Conservation (phyloP, 2,797 vertebrate genomes). For the Benthosema pterotum region DNA sequence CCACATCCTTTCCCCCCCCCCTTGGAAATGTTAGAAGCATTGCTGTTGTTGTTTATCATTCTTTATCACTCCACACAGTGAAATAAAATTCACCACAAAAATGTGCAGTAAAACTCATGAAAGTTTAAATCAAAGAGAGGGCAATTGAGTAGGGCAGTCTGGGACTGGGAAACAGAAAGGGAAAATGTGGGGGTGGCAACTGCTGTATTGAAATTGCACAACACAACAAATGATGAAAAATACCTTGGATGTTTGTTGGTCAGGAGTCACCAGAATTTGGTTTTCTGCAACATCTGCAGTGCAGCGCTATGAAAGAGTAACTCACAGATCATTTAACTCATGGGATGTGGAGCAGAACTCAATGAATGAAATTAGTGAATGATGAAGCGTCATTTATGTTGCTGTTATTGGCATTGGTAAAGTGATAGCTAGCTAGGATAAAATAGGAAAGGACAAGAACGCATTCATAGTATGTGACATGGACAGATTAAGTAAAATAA, state of each 20-base stretch:
- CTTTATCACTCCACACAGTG: not conserved
- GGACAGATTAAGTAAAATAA: not conserved
- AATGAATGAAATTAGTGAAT: not conserved
- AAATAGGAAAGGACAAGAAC: not conserved
- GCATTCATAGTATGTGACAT: not conserved
- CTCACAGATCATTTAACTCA: not conserved
- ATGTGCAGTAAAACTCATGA: not conserved
- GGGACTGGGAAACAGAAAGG: not conserved
- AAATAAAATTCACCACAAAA: not conserved
- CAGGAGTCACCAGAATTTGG: not conserved
- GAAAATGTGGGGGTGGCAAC: not conserved
- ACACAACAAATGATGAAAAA: conserved; percentile 7
- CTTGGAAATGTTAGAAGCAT: not conserved
- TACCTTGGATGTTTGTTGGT: conserved; percentile 1
- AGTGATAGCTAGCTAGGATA: not conserved
- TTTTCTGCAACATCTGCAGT: not conserved
- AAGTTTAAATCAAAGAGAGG: not conserved
- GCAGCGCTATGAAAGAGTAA: not conserved
- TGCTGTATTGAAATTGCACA: not conserved
- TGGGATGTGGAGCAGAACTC: not conserved
- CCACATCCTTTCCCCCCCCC: not conserved
- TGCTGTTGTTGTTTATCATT: not conserved
- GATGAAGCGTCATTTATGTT: not conserved
- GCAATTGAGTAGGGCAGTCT: not conserved
- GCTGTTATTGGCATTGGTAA: not conserved